These are phyloP conservation scores for Odontomachus brunneus DNA, from an alignment of 1,140 invertebrate genomes.

Conservation along the genomic window DNA sequence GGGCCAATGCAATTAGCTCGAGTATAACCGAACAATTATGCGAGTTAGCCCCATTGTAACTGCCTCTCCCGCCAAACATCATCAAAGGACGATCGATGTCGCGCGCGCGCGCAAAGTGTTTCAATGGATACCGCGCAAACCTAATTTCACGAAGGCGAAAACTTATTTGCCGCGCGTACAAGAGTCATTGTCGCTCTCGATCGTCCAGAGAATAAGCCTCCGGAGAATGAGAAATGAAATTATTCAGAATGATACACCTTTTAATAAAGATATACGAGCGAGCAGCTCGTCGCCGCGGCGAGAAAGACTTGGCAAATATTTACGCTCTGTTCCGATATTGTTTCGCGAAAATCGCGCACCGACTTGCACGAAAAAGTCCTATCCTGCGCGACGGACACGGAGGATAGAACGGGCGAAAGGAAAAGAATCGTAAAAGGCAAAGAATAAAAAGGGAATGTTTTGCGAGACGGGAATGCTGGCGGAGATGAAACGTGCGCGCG, in stretches of 20 bases:
- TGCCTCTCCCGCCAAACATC: constrained; percentile 49
- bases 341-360: constrained; percentile 49
- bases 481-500: too few relatives aligned
- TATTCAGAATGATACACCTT: too few relatives aligned
- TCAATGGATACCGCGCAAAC: not conserved
- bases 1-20: constrained; percentile 66
- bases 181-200: not conserved
- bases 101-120: constrained; percentile 1
- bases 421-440: constrained; percentile 19
- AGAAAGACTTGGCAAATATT: constrained; percentile 57
- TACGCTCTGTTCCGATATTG: too few relatives aligned
- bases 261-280: too few relatives aligned
- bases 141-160: constrained; percentile 24
- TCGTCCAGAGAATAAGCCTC: too few relatives aligned
- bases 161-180: not conserved
- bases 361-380: constrained; percentile 21
- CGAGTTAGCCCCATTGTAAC: constrained; percentile 62
- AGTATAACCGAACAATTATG: constrained; percentile 62
- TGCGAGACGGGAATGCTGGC: constrained; percentile 14
- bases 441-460: constrained; percentile 34
- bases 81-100: constrained; percentile 8
- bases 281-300: not conserved
- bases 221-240: too few relatives aligned
- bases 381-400: not conserved
- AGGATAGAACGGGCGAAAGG: not conserved